phyloP scores from a whole-genome alignment of 2,797 vertebrate species.

The Nothura maculosa region DNA sequence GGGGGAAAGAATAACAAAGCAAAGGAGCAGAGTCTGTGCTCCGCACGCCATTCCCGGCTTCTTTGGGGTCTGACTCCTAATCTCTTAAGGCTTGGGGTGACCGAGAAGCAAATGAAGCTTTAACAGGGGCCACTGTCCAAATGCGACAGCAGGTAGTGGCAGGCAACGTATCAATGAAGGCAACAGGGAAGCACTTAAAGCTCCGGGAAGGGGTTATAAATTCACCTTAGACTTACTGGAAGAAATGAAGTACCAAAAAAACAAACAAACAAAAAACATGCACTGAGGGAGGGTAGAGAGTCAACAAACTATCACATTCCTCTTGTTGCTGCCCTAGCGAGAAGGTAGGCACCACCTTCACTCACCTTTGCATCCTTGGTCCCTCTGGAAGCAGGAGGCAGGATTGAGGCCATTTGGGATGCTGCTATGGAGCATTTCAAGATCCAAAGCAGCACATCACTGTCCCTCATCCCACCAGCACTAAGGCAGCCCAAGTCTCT shows the following conservation, averaged over 20 bases:
- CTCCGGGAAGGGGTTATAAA: background rate
- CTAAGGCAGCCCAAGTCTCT: background rate
- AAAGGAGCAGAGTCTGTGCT: background rate
- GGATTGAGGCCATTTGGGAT: background rate
- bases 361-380: constrained; percentile 25
- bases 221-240: background rate
- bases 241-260: background rate
- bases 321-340: constrained; percentile 1
- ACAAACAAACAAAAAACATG: background rate
- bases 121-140: background rate
- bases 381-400: constrained; percentile 7
- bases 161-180: background rate
- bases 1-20: background rate
- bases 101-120: background rate
- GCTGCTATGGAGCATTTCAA: background rate
- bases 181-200: background rate
- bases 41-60: background rate
- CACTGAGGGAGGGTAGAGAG: background rate
- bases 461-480: background rate
- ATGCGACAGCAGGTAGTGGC: background rate
- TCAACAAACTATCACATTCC: background rate
- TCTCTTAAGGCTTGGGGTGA: background rate
- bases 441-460: fast-evolving
- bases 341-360: background rate
- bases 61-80: background rate